These are phyloP conservation scores for Chydorus sphaericus DNA, from an alignment of 2,888 invertebrate species.

Conservation along the genomic window DNA sequence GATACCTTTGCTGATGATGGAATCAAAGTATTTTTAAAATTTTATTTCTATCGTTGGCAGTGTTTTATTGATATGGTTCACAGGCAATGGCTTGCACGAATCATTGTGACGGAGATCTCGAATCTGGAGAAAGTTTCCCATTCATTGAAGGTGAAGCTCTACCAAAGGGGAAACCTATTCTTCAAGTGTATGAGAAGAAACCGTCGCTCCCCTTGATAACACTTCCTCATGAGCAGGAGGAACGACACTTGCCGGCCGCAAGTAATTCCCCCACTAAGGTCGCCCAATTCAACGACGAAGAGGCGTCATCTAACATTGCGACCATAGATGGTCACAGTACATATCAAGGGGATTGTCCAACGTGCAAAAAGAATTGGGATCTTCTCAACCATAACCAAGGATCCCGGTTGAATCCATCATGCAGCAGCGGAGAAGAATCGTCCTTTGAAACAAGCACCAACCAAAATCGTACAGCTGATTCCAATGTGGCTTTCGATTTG, in stretches of 20 bases:
- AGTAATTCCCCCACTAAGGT: background rate
- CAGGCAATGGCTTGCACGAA: constrained; percentile 25
- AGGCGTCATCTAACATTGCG: background rate
- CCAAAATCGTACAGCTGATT: constrained; percentile 22
- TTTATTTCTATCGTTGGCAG: background rate
- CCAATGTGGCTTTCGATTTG: no score
- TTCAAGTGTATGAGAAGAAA: background rate
- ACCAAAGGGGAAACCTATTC: background rate
- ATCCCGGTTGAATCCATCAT: background rate
- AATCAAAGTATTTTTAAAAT: background rate
- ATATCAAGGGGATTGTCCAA: background rate
- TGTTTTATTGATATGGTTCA: no score
- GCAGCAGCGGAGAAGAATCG: background rate
- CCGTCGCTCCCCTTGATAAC: background rate
- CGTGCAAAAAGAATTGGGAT: constrained; percentile 4
- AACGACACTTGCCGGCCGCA: background rate
- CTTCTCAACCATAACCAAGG: background rate
- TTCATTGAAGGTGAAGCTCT: background rate
- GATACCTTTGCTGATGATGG: constrained; percentile 33
- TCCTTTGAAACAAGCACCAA: background rate
- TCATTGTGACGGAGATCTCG: constrained; percentile 20
- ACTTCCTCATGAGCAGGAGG: background rate
- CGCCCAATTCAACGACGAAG: background rate
- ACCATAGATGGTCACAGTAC: background rate
- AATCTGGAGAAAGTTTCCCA: constrained; percentile 1